Evolutionary conservation across 2,797 vertebrate genomes (phyloP).

Genomic region (Smutsia gigantea): DNA sequence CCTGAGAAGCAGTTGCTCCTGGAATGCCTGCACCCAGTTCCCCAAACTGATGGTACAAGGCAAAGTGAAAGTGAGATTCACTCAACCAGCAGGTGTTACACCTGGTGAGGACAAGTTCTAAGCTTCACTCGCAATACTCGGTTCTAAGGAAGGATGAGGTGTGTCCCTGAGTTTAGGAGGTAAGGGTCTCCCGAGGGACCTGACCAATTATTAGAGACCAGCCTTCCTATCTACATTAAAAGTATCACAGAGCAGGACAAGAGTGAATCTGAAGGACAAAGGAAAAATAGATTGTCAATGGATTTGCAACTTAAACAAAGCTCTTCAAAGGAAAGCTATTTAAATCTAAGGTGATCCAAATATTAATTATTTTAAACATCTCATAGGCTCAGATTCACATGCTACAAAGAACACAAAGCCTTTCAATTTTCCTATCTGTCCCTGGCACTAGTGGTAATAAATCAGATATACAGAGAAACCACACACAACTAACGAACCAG

Average conservation of each 20-base stretch:
- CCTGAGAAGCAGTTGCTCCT: background rate
- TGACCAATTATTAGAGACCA: background rate
- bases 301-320: slow-evolving; percentile 28
- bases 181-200: background rate
- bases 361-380: slow-evolving; percentile 65
- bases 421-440: slow-evolving; percentile 76
- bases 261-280: background rate
- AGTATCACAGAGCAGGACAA: background rate
- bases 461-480: slow-evolving; percentile 78
- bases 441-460: slow-evolving; percentile 70
- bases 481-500: slow-evolving; percentile 77
- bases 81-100: background rate
- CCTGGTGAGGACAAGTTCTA: background rate
- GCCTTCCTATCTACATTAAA: background rate
- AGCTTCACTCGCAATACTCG: background rate
- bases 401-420: slow-evolving; percentile 67
- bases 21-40: background rate
- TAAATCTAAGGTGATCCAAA: slow-evolving; percentile 57
- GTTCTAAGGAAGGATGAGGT: background rate
- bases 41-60: background rate
- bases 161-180: background rate
- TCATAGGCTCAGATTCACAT: slow-evolving; percentile 57
- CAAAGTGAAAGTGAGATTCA: background rate
- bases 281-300: background rate
- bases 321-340: slow-evolving; percentile 52